Percentiles rank a stretch among this genome's conserved stretches.
Evolutionary conservation across 2,113 vertebrate species (phyloP).

Genomic region (Xenopus borealis): DNA sequence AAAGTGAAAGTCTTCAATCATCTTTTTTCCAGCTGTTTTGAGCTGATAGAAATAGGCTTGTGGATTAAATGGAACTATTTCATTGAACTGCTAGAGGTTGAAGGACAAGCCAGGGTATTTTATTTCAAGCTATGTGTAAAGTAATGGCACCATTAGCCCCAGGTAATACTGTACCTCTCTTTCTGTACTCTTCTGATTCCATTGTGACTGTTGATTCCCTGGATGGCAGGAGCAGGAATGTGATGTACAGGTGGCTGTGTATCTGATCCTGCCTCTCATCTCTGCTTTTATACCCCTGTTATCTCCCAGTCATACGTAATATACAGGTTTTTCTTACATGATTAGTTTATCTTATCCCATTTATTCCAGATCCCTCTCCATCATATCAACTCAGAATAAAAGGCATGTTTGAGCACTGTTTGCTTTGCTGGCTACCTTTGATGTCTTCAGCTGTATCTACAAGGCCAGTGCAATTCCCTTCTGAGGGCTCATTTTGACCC

Average conservation of each 20-base stretch:
- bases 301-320: conserved; percentile 48
- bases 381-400: conserved; percentile 34
- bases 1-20: no score
- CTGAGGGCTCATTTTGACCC: conserved; percentile 12
- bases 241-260: not conserved
- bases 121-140: not conserved
- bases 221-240: not conserved
- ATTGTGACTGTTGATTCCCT: conserved; percentile 39
- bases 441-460: conserved; percentile 50
- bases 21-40: no score
- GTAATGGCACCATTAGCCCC: no score
- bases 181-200: conserved; percentile 66
- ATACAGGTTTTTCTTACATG: conserved; percentile 42
- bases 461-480: conserved; percentile 11
- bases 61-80: no score
- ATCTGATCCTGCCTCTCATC: conserved; percentile 23
- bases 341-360: conserved; percentile 53
- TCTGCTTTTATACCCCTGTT: conserved; percentile 57
- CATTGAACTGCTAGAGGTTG: no score
- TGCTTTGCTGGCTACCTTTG: conserved; percentile 56
- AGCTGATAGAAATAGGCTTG: no score
- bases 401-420: conserved; percentile 33
- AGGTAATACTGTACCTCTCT: conserved; percentile 59
- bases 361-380: conserved; percentile 53
- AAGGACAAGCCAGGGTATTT: no score